These are phyloP conservation scores for Grammomys surdaster DNA, from an alignment of 2,113 vertebrate species.

Conservation along the genomic window DNA sequence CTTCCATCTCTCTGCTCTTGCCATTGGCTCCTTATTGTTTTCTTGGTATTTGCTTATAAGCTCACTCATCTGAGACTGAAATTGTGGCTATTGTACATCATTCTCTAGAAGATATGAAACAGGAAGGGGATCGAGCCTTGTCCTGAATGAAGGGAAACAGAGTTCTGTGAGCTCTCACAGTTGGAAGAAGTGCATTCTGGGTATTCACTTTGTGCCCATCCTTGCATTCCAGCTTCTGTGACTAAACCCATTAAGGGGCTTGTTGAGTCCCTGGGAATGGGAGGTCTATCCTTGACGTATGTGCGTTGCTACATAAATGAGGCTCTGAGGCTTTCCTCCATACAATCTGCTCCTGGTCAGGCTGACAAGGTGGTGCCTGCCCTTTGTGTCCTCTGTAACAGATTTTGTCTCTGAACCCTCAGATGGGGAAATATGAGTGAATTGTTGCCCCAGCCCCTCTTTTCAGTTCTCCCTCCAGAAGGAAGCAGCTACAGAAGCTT, in stretches of 20 bases:
- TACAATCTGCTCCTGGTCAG: conserved; percentile 17
- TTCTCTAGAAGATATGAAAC: not conserved
- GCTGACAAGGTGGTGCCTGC: not conserved
- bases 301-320: conserved; percentile 46
- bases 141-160: not conserved
- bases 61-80: not conserved
- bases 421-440: not conserved
- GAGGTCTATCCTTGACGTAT: conserved; percentile 17
- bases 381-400: conserved; percentile 26
- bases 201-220: not conserved
- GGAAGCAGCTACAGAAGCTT: not conserved
- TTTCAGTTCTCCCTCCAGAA: not conserved
- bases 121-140: not conserved
- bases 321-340: not conserved
- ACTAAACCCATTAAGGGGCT: not conserved
- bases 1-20: not conserved
- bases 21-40: too few species aligned
- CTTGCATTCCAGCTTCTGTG: not conserved
- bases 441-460: not conserved
- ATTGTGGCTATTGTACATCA: not conserved
- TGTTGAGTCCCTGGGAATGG: not conserved
- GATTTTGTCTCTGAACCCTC: not conserved
- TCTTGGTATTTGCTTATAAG: not conserved
- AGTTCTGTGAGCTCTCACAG: not conserved
- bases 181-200: not conserved